A percentile compares a stretch with the other conserved stretches of the same genome.
Evolutionary conservation across 2,888 invertebrate species (phyloP).

Genomic region (Labia minor): DNA sequence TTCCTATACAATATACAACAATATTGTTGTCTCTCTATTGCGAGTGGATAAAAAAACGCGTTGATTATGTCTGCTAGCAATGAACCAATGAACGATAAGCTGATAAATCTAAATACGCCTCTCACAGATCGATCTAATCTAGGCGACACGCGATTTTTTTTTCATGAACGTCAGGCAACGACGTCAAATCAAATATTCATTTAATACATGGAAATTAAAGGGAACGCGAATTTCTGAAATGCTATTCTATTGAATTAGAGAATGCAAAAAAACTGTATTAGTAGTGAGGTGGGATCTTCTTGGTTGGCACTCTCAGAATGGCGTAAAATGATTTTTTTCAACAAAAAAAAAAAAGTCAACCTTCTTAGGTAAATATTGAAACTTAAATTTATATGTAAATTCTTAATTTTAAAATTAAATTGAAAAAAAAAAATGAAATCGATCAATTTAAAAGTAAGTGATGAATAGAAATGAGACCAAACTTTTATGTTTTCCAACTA

Average conservation of each 20-base stretch:
- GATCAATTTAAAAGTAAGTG: no score
- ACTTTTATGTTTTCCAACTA: no score
- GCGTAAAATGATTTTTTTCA: no score
- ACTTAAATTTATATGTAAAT: no score
- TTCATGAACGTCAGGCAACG: not conserved
- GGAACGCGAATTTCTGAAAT: not conserved
- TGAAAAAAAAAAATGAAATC: no score
- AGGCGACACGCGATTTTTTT: not conserved
- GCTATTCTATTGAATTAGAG: conserved; percentile 3
- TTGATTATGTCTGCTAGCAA: not conserved
- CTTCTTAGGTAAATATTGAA: no score
- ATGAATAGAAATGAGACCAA: no score
- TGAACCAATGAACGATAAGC: not conserved
- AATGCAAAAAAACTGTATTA: no score
- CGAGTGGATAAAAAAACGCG: not conserved
- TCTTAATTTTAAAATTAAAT: no score
- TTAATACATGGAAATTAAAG: conserved; percentile 7
- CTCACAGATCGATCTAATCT: conserved; percentile 2
- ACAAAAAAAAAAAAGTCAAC: no score
- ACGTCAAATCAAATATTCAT: conserved; percentile 13
- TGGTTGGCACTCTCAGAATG: no score
- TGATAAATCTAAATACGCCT: not conserved
- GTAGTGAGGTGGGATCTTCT: not conserved
- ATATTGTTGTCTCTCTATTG: not conserved
- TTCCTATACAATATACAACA: no score